These are phyloP conservation scores for Magallana gigas DNA, from an alignment of 1,140 invertebrate species.

Conservation along the genomic window DNA sequence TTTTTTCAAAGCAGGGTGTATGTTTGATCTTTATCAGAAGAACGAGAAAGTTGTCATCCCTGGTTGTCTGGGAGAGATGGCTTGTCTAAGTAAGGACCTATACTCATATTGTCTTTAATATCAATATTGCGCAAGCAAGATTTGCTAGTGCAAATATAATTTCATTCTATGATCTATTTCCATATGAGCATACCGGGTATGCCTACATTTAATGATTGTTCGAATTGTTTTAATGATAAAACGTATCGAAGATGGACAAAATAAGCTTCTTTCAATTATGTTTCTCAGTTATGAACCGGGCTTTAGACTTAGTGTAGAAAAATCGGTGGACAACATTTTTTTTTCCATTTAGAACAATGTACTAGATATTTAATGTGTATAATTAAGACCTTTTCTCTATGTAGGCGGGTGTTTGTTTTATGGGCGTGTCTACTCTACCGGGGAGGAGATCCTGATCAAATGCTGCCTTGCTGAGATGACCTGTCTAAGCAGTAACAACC, in stretches of 20 bases:
- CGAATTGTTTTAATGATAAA: conserved; percentile 18
- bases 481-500: conserved; percentile 55
- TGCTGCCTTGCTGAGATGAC: conserved; percentile 51
- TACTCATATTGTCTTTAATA: background rate
- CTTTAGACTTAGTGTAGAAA: too few relatives aligned
- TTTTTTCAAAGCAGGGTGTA: conserved; percentile 44
- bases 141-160: too few relatives aligned
- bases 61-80: conserved; percentile 52
- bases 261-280: background rate
- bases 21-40: conserved; percentile 56
- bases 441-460: conserved; percentile 53
- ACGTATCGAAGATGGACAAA: conserved; percentile 42
- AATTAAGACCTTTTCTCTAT: background rate
- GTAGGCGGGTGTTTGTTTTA: conserved; percentile 60
- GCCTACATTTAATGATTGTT: background rate
- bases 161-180: too few relatives aligned
- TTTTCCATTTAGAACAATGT: too few relatives aligned
- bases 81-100: conserved; percentile 41
- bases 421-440: conserved; percentile 52
- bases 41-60: conserved; percentile 30
- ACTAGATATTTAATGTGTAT: background rate
- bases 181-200: too few relatives aligned
- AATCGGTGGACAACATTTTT: too few relatives aligned
- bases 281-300: too few relatives aligned
- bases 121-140: too few relatives aligned